Evolutionary conservation across 2,888 invertebrate species (phyloP).

Genomic region (Heliconius ismenius): DNA sequence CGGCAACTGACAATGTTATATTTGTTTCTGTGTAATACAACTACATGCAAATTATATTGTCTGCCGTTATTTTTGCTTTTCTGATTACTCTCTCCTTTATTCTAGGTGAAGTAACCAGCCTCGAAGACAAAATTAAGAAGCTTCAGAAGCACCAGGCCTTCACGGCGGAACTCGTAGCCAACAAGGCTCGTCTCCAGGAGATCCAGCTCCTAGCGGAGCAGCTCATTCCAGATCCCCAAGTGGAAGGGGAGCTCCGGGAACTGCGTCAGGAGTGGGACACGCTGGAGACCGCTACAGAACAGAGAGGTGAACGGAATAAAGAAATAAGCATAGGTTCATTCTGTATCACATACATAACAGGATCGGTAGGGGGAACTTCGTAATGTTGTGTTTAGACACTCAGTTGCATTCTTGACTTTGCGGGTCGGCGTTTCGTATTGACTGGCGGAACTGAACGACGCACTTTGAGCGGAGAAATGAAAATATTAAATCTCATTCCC

Average conservation of each 20-base stretch:
- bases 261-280: conserved; percentile 89
- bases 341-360: neutral
- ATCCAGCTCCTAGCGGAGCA: conserved; percentile 89
- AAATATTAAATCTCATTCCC: no score
- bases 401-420: no score
- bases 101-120: conserved; percentile 86
- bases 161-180: conserved; percentile 94
- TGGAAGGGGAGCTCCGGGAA: conserved; percentile 86
- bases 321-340: neutral
- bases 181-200: conserved; percentile 91
- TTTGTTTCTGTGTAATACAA: neutral
- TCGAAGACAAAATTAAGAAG: conserved; percentile 97
- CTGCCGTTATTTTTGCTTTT: neutral
- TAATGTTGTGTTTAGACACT: neutral
- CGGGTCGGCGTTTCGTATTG: no score
- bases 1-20: neutral
- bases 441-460: no score
- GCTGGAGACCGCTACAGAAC: conserved; percentile 85
- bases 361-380: neutral
- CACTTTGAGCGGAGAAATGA: no score
- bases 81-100: neutral
- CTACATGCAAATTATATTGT: no score
- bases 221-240: conserved; percentile 86
- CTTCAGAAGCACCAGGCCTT: conserved; percentile 97
- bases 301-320: conserved; percentile 34